These are phyloP conservation scores for Actenoides lindsayi DNA, from an alignment of 2,113 vertebrate species.

Conservation along the genomic window DNA sequence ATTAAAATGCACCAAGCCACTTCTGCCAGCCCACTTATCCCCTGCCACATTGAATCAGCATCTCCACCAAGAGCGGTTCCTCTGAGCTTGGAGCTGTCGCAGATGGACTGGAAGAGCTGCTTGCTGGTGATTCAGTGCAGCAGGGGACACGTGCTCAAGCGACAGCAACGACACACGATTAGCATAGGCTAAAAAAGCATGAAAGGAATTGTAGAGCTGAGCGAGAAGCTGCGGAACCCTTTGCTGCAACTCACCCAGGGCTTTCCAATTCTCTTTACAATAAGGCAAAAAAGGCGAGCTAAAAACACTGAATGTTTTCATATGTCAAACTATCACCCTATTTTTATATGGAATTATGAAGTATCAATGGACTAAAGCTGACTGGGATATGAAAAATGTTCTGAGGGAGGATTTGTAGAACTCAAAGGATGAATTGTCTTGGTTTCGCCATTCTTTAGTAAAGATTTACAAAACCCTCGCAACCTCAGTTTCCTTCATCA, in stretches of 20 bases:
- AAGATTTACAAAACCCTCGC: neutral
- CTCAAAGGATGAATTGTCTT: neutral
- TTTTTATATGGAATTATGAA: neutral
- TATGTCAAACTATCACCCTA: neutral
- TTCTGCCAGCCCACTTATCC: slow-evolving; percentile 38
- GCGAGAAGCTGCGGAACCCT: neutral
- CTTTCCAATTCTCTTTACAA: neutral
- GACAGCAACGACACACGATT: neutral
- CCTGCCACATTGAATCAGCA: slow-evolving; percentile 14
- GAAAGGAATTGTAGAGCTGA: neutral
- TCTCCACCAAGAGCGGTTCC: neutral
- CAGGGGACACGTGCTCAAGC: slow-evolving; percentile 16
- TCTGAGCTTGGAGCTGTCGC: slow-evolving; percentile 19
- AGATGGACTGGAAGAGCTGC: slow-evolving; percentile 8
- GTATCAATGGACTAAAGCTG: neutral
- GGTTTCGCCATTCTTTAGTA: neutral
- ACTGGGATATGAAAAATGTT: neutral
- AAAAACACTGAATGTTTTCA: neutral
- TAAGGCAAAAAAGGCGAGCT: neutral
- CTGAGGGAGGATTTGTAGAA: neutral
- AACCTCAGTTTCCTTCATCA: neutral
- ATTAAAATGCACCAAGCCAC: slow-evolving; percentile 9
- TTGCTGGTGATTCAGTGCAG: slow-evolving; percentile 6
- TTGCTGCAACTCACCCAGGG: neutral
- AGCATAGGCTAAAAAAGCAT: neutral